phyloP scores from a whole-genome alignment of 2,888 invertebrate genomes.

The Rapana venosa region DNA sequence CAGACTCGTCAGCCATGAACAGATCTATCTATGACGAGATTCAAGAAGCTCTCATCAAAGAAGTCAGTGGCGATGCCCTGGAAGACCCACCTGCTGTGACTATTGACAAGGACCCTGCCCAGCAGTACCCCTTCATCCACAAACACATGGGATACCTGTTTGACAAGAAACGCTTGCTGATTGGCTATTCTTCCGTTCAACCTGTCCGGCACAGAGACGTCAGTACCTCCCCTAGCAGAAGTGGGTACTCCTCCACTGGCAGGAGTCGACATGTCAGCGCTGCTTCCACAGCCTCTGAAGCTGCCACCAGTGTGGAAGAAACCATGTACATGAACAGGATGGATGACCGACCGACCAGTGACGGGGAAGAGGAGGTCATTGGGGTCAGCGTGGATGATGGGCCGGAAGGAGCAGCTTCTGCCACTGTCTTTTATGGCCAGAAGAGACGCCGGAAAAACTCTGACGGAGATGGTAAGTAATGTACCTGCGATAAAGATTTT shows the following conservation, averaged over 20 bases:
- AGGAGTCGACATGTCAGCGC: slow-evolving; percentile 4
- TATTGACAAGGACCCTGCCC: not conserved
- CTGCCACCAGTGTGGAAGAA: slow-evolving; percentile 26
- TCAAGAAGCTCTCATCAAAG: slow-evolving; percentile 60
- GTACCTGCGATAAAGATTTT: no score
- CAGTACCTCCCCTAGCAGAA: slow-evolving; percentile 22
- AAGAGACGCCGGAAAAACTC: slow-evolving; percentile 39
- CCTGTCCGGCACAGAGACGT: not conserved
- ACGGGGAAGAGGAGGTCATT: not conserved
- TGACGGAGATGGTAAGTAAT: slow-evolving; percentile 41
- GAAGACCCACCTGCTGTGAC: not conserved
- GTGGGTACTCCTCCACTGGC: not conserved
- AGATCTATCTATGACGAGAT: slow-evolving; percentile 67
- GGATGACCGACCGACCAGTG: not conserved
- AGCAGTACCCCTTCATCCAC: slow-evolving; percentile 49
- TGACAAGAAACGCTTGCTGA: slow-evolving; percentile 47
- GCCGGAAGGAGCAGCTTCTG: not conserved
- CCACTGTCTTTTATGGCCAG: slow-evolving; percentile 14
- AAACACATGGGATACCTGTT: slow-evolving; percentile 51
- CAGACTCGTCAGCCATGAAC: slow-evolving; percentile 50
- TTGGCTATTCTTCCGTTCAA: slow-evolving; percentile 8
- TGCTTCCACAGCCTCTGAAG: slow-evolving; percentile 7
- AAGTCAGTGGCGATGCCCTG: slow-evolving; percentile 48
- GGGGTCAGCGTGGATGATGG: not conserved
- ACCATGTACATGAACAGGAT: not conserved